Base-by-base conservation (phyloP, 2,888 invertebrate genomes). In the Monochamus alternatus region DNA sequence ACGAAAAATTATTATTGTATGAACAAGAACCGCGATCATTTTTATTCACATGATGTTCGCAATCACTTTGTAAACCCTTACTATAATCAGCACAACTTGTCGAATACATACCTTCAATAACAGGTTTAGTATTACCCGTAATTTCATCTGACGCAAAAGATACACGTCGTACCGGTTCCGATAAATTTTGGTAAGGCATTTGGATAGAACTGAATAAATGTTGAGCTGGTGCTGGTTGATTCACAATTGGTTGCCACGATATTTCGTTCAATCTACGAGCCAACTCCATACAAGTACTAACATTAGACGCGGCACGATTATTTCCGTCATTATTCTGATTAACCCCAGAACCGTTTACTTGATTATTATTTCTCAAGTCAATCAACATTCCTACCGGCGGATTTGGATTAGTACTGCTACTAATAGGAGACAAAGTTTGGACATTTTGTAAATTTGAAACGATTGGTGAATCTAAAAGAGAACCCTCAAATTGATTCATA, bases 111-210 rank as follows among this genome's bases (percentile, higher is more conserved):
- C 38, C 5, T 38, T 62, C 62, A 38, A 62, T 62, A n/a, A 62
- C 1, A n/a, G 62, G 62, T 7, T 38, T 62, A 5, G 10, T n/a
- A 9, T 3, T 38, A 38, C 5, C 5, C 38, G 38, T 1, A 10
- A 62, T 9, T n/a, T n/a, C n/a, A 32, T 62, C 62, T 3, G 62
- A 30, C 12, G 62, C 62, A 62, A 62, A 62, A 7, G 62, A 62
- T 38, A 62, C 62, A 30, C 31, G 62, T 8, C 62, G 62, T 8
- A 38, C 5, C 5, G 62, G 12, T 22, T 30, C 31, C 1, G 10
- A 8, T n/a, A n/a, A n/a, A n/a, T n/a, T n/a, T n/a, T n/a, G n/a
- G n/a, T 3, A 12, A 62, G n/a, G n/a, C 30, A 38, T 10, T 2
- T 12, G 10, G 32, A 2, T 32, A 7, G 38, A 62, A 62, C n/a